Evolutionary conservation across 1,140 invertebrate species (phyloP), one percentile per base, ranked within the genome.

Genomic region (Drosophila pallidifrons): DNA sequence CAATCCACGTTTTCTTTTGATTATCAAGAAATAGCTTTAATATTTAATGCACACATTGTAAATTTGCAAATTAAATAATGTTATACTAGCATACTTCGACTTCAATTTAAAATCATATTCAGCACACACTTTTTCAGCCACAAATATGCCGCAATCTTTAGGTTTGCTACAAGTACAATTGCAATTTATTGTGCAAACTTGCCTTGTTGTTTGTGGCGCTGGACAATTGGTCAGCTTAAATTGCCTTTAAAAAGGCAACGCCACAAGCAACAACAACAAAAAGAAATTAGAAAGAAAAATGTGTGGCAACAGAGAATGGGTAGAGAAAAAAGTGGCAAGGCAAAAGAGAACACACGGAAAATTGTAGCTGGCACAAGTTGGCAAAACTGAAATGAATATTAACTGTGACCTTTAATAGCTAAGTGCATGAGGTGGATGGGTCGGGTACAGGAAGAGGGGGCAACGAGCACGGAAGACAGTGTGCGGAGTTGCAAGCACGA

Each of bases 341-440:
- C 25, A 28, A 25, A 30, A 57, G 25, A 58, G 41, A 45, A 64
- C 60, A 60, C 55, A 64, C 49, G 43, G 70, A 74, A 72, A 72
- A 71, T 41, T 68, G 74, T 72, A 61, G 78, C 68, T 58, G 73
- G 59, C 46, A 25, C 20, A 73, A 75, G 54, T 75, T 86, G 57
- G 65, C 45, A 71, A 69, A 79, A 82, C 69, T 81, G 86, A 89
- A 88, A 88, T 88, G 85, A 88, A 88, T 88, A 88, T 88, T 88
- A 89, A 88, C 85, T 89, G 81, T 85, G 85, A 88, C 85, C 85
- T 88, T 88, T 88, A 81, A 81, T 88, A 74, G 81, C 80, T 69
- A 77, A 86, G 79, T 65, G 66, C 65, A 74, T 51, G 70, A 25
- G 20, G 20, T 25, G 20, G 20, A 25, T 25, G 20, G 20, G 20